phyloP scores from a whole-genome alignment of 2,888 invertebrate genomes.

The Argyra leucocephala region DNA sequence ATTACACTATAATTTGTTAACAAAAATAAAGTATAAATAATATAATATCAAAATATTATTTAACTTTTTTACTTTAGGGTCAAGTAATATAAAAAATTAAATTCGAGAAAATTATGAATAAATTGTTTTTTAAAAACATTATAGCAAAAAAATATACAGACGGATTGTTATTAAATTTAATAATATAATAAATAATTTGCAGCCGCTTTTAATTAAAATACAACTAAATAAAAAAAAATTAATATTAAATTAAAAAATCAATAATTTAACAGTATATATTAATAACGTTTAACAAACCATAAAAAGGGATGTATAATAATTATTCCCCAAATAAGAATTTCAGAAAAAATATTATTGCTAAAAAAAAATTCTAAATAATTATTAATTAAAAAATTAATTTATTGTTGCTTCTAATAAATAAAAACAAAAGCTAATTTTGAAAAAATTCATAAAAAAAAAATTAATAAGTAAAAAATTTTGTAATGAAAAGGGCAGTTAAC shows the following conservation, averaged over 20 bases:
- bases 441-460: background rate
- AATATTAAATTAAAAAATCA: background rate
- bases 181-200: background rate
- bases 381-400: background rate
- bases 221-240: background rate
- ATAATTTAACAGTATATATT: background rate
- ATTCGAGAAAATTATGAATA: no score
- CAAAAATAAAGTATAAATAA: no score
- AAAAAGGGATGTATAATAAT: background rate
- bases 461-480: background rate
- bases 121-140: no score
- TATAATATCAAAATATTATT: no score
- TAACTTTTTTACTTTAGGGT: no score
- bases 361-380: background rate
- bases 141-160: no score
- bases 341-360: background rate
- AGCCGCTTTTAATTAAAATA: background rate
- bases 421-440: no score
- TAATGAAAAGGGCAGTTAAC: background rate
- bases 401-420: background rate
- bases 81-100: no score
- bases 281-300: background rate
- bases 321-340: background rate
- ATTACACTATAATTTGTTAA: no score
- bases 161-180: background rate